phyloP scores from a whole-genome alignment of 1,140 invertebrate species.

The Stegodyphus dumicola region DNA sequence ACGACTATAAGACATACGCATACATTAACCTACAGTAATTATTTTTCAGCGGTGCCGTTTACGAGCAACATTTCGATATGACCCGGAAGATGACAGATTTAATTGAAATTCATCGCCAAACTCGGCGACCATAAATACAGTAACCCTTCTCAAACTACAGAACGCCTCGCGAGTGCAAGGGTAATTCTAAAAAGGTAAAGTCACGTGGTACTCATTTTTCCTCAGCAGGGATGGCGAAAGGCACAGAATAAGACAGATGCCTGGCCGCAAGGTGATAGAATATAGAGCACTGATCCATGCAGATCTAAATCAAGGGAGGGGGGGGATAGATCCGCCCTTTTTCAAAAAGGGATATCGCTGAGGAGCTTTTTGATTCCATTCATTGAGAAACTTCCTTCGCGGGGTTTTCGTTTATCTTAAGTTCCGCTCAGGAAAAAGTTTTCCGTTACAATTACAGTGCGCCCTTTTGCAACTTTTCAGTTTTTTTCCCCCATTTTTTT shows the following conservation, averaged over 20 bases:
- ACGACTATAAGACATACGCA: too few species aligned
- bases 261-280: neutral
- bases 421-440: neutral
- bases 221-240: neutral
- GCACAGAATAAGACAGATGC: constrained; percentile 2
- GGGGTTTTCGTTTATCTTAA: neutral
- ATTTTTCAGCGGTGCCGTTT: too few species aligned
- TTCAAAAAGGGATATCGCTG: too few species aligned
- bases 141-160: neutral
- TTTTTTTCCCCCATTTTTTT: too few species aligned
- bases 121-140: constrained; percentile 3
- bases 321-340: neutral
- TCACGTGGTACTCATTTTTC: constrained; percentile 33
- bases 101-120: neutral
- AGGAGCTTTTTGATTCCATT: too few species aligned
- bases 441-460: neutral
- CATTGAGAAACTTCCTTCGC: too few species aligned
- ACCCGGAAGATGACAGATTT: too few species aligned
- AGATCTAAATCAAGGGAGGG: neutral
- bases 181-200: constrained; percentile 26
- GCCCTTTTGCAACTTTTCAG: too few species aligned
- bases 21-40: too few species aligned
- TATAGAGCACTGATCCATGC: neutral
- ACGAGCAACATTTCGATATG: too few species aligned
- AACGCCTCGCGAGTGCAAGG: neutral